These are phyloP conservation scores for Oopsacas minuta DNA, from an alignment of 37 sponge, comb jelly and placozoan species.

Conservation along the genomic window DNA sequence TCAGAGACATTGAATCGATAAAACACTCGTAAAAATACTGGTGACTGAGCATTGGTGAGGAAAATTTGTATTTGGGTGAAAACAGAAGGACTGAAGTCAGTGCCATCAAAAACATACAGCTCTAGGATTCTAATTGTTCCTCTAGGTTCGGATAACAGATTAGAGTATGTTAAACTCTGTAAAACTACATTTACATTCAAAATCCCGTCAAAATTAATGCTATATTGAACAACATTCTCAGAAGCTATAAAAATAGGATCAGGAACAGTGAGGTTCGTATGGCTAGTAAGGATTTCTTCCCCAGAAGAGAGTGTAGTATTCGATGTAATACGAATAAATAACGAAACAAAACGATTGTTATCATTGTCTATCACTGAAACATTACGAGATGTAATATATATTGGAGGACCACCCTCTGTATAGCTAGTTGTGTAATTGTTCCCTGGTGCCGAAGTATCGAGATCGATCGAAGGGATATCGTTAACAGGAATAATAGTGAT, in stretches of 20 bases:
- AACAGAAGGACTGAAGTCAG: not conserved
- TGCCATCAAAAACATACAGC: not conserved
- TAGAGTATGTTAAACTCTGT: not conserved
- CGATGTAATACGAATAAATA: not conserved
- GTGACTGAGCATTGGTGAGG: not conserved
- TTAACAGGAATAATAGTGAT: conserved; percentile 28
- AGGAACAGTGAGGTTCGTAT: not conserved
- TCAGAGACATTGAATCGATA: not conserved
- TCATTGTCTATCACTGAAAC: conserved; percentile 48
- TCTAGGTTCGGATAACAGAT: not conserved
- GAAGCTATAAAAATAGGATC: not conserved
- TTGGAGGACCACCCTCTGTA: conserved; percentile 36
- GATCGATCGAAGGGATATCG: conserved; percentile 48
- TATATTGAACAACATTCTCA: not conserved
- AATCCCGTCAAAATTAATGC: not conserved
- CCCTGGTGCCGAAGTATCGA: conserved; percentile 22
- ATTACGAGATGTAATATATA: conserved; percentile 39
- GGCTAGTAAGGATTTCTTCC: not conserved
- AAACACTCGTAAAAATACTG: not conserved
- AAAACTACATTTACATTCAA: not conserved
- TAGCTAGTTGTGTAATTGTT: conserved; percentile 32
- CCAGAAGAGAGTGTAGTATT: not conserved
- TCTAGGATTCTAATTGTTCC: not conserved
- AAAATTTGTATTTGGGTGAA: not conserved
- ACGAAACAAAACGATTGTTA: not conserved